phyloP scores from a whole-genome alignment of 1,140 invertebrate species.

The Papilio dardanus region DNA sequence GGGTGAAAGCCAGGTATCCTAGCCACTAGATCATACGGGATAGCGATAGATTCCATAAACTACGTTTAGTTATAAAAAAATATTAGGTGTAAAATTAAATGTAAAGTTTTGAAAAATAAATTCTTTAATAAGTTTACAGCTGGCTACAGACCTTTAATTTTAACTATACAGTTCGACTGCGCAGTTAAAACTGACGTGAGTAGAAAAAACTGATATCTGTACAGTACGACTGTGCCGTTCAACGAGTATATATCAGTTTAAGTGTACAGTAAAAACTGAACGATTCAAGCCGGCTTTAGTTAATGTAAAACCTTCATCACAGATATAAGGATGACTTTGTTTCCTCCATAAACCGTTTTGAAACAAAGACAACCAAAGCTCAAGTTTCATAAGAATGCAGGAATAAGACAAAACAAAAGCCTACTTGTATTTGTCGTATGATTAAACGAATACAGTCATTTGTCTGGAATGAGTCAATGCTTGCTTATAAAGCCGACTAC shows the following conservation, averaged over 20 bases:
- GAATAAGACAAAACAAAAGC: slow-evolving; percentile 2
- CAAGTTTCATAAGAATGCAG: background rate
- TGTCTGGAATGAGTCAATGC: background rate
- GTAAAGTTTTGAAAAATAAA: too few relatives aligned
- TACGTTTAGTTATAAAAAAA: background rate
- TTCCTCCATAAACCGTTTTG: background rate
- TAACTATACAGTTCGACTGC: too few relatives aligned
- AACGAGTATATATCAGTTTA: too few relatives aligned
- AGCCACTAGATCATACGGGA: slow-evolving; percentile 34
- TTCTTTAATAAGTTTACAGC: too few relatives aligned
- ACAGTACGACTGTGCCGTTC: too few relatives aligned
- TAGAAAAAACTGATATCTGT: too few relatives aligned
- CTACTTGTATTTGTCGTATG: background rate
- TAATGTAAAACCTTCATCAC: background rate
- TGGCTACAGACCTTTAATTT: too few relatives aligned
- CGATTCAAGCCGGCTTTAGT: too few relatives aligned
- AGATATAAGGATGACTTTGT: background rate
- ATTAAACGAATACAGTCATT: background rate
- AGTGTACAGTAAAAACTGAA: too few relatives aligned
- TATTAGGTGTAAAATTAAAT: too few relatives aligned
- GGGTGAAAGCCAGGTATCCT: slow-evolving; percentile 35
- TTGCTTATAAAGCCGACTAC: too few relatives aligned
- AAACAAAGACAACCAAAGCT: background rate
- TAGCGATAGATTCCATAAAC: background rate
- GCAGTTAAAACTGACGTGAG: too few relatives aligned